Conservation (phyloP, 1,140 invertebrate species). For the Drosophila kanapiae region DNA sequence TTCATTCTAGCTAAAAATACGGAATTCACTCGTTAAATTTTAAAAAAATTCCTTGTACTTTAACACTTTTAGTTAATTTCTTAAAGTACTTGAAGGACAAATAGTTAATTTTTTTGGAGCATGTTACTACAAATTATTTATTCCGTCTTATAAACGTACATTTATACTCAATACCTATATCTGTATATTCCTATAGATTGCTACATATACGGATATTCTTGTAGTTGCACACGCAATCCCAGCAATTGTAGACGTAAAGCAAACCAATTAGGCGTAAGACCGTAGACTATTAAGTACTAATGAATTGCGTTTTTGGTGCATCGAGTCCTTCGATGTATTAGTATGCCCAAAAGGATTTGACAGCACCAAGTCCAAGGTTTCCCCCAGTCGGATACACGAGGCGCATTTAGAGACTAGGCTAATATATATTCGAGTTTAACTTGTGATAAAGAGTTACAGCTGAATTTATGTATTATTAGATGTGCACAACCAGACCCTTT, state of each 20-base stretch:
- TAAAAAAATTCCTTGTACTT: conserved; percentile 32
- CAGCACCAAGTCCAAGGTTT: conserved; percentile 8
- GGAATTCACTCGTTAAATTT: conserved; percentile 69
- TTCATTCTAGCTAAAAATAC: conserved; percentile 60
- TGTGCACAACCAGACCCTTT: conserved; percentile 9
- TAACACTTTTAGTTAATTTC: conserved; percentile 61
- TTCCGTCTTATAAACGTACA: conserved; percentile 35
- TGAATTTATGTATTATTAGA: conserved; percentile 54
- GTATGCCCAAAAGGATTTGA: conserved; percentile 13
- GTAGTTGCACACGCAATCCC: conserved; percentile 59
- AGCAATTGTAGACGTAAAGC: conserved; percentile 25
- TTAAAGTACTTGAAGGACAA: conserved; percentile 19
- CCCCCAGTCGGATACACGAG: background rate
- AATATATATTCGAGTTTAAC: conserved; percentile 41
- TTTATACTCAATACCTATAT: conserved; percentile 45
- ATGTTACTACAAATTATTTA: conserved; percentile 76
- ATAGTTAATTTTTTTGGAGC: conserved; percentile 59
- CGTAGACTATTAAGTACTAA: conserved; percentile 33
- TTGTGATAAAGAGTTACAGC: conserved; percentile 54
- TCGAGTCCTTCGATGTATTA: conserved; percentile 12
- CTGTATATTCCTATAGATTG: conserved; percentile 66
- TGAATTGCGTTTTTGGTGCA: conserved; percentile 32
- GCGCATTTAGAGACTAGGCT: conserved; percentile 37
- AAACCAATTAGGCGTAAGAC: conserved; percentile 38
- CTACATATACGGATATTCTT: conserved; percentile 36